phyloP scores from a whole-genome alignment of 2,797 vertebrate genomes.

The Parambassis ranga region DNA sequence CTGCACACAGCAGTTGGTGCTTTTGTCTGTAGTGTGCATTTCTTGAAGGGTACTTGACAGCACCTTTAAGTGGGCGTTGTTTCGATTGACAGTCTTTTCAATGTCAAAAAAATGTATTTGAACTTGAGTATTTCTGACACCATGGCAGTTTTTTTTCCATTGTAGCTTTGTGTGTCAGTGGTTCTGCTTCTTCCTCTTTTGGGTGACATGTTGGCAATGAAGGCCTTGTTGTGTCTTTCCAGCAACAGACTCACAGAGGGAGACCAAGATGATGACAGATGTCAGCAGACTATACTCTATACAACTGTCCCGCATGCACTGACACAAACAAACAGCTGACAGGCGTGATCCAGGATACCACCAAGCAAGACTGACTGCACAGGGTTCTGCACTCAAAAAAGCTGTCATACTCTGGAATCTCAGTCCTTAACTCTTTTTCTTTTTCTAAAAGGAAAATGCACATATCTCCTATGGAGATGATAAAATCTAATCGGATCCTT shows the following conservation, averaged over 20 bases:
- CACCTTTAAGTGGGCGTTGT: conserved; percentile 27
- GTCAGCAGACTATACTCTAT: conserved; percentile 52
- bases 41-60: conserved; percentile 35
- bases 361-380: conserved; percentile 52
- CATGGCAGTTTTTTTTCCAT: conserved; percentile 50
- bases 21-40: conserved; percentile 16
- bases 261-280: conserved; percentile 72
- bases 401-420: conserved; percentile 29
- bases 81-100: conserved; percentile 25
- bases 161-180: conserved; percentile 41
- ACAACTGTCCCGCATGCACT: conserved; percentile 42
- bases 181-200: conserved; percentile 28
- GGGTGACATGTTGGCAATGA: conserved; percentile 62
- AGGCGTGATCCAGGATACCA: conserved; percentile 58
- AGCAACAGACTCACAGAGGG: conserved; percentile 72
- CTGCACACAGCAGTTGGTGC: conserved; percentile 8
- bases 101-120: conserved; percentile 40
- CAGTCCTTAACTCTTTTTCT: neutral
- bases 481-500: neutral
- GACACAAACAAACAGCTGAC: conserved; percentile 65
- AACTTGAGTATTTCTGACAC: conserved; percentile 42
- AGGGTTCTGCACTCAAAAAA: conserved; percentile 28
- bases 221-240: conserved; percentile 64
- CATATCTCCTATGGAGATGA: conserved; percentile 23
- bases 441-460: conserved; percentile 3